A percentile compares a stretch with the other conserved stretches of the same genome.
Conservation (phyloP, 2,113 vertebrate species). For the Bos taurus region DNA sequence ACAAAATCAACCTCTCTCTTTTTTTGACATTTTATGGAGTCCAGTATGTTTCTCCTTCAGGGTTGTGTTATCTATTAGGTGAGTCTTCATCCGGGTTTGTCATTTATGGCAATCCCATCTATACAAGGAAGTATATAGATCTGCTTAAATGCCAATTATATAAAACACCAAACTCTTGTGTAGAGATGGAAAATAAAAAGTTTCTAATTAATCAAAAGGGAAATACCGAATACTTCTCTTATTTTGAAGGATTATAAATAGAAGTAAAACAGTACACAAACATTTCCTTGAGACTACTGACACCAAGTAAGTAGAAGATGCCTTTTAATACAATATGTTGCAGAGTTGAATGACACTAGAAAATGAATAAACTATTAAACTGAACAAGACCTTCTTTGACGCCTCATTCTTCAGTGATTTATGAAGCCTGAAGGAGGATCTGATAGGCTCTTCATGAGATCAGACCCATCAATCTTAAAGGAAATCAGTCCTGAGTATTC, state of each 20-base stretch:
- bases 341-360: background rate
- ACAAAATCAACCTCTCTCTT: background rate
- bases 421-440: background rate
- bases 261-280: background rate
- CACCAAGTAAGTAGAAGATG: background rate
- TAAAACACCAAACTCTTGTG: slow-evolving; percentile 3
- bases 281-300: background rate
- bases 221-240: background rate
- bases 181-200: background rate
- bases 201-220: slow-evolving; percentile 3
- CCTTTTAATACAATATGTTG: background rate
- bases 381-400: background rate
- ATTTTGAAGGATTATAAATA: background rate
- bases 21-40: background rate
- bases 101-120: background rate
- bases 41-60: background rate
- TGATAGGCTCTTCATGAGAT: background rate
- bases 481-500: background rate
- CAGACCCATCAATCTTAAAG: background rate
- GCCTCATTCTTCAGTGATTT: background rate
- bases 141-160: background rate
- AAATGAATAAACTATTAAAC: background rate
- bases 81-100: background rate
- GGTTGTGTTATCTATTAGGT: background rate
- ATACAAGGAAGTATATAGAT: background rate